Conservation (phyloP, 2,797 vertebrate species). For the Dipus sagitta region DNA sequence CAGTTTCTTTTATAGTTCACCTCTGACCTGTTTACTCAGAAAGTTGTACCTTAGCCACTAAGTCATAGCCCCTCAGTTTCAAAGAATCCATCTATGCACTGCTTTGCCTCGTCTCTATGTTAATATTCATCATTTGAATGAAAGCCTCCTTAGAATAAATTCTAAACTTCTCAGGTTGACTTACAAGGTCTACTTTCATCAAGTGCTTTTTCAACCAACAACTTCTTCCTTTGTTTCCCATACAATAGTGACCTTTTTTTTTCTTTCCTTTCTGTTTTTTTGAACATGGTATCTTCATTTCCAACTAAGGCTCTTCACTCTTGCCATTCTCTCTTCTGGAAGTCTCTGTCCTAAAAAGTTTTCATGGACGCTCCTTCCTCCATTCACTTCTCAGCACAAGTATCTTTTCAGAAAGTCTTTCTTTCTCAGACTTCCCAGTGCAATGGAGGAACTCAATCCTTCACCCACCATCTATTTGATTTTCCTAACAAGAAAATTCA, state of each 20-base stretch:
- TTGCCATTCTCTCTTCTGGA: background rate
- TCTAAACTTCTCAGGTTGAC: background rate
- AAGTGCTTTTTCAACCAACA: too few species aligned
- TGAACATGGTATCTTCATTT: background rate
- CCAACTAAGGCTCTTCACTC: background rate
- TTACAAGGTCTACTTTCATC: background rate
- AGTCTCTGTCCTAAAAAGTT: background rate
- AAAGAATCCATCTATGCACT: background rate
- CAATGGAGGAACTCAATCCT: background rate
- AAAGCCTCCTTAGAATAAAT: background rate
- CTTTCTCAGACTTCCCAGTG: background rate
- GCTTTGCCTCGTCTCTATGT: background rate
- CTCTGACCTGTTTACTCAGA: background rate
- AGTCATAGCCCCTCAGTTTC: background rate
- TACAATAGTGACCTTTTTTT: background rate
- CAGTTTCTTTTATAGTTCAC: background rate
- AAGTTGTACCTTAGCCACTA: background rate
- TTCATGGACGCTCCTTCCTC: background rate
- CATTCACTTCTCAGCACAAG: background rate
- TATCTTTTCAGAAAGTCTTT: background rate
- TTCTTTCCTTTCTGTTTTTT: background rate
- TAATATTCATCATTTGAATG: background rate
- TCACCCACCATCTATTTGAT: background rate
- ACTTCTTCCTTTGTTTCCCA: background rate
- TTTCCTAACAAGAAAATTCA: background rate